Evolutionary conservation across 2,797 vertebrate species (phyloP), one percentile per base, ranked within the genome.

Genomic region (Hydrolagus colliei): DNA sequence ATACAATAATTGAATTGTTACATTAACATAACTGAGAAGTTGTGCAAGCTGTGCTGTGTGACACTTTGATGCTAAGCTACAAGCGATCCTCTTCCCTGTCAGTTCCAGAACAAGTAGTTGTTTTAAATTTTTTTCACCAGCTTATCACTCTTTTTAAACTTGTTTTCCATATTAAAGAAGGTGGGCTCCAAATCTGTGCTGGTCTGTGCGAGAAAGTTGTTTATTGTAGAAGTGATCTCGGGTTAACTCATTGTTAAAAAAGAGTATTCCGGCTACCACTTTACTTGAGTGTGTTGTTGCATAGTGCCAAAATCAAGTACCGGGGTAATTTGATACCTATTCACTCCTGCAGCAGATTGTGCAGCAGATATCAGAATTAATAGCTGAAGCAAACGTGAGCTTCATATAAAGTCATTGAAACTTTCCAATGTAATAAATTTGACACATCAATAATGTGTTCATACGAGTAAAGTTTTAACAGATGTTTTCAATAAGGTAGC

Each of bases 401-500:
- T 84, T 86, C 87, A 68, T 0, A 22, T 75, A 84, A 87, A 88
- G 61, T 87, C 87, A 87, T 89, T 87, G 74, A 76, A 87, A 86
- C 76, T 77, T 90, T 91, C 86, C 86, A 88, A 90, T 91, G 89
- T 87, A 91, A 89, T 88, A 20, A 86, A 84, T 85, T 86, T 89
- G 89, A 91, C 90, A 87, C 86, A 87, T 67, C 78, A 86, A 90
- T 86, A 88, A 87, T 89, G 85, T 87, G 89, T 88, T 88, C 88
- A 88, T 86, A 87, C 86, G 86, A 80, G 86, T 72, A 80, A 75
- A 41, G 92, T 93, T 93, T 90, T 92, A 91, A 90, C 92, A 95
- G 92, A 93, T 96, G 93, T 89, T 94, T 95, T 93, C 92, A 91
- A 89, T 96, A 91, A 61, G 22, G 0, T 9, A 20, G 90, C 85